phyloP scores from a whole-genome alignment of 2,113 vertebrate genomes.

The Callorhinus ursinus region DNA sequence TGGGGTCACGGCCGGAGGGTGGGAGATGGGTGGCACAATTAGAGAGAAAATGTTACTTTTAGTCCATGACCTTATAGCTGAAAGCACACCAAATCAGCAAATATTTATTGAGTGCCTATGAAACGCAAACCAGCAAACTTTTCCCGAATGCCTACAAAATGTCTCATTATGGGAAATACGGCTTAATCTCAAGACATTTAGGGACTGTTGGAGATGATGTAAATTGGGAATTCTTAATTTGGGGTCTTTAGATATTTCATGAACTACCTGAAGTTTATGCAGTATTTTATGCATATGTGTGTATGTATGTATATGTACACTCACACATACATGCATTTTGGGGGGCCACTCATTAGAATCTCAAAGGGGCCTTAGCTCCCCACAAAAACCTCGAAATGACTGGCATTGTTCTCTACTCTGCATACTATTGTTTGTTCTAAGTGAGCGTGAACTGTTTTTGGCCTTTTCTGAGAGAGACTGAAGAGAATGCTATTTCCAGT shows the following conservation, averaged over 20 bases:
- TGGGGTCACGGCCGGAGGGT: neutral
- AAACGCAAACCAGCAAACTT: neutral
- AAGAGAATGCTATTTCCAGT: neutral
- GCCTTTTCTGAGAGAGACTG: slow-evolving; percentile 1
- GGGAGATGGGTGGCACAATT: neutral
- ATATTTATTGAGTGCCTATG: neutral
- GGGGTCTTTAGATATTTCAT: neutral
- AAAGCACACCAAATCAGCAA: neutral
- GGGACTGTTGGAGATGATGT: neutral
- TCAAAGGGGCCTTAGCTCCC: neutral
- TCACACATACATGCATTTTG: neutral
- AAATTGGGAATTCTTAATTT: neutral
- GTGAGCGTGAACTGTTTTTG: neutral
- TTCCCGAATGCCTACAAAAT: neutral
- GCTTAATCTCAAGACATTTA: slow-evolving; percentile 18
- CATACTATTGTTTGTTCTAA: neutral
- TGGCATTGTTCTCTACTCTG: neutral
- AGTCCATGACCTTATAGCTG: neutral
- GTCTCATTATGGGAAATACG: neutral
- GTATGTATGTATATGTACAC: neutral
- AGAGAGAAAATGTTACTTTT: neutral
- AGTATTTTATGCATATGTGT: neutral
- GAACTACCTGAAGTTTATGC: neutral
- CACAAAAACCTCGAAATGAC: neutral
- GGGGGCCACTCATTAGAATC: neutral